Base-by-base conservation (phyloP, 2,888 invertebrate species). In the Phrixothrix hirtus region DNA sequence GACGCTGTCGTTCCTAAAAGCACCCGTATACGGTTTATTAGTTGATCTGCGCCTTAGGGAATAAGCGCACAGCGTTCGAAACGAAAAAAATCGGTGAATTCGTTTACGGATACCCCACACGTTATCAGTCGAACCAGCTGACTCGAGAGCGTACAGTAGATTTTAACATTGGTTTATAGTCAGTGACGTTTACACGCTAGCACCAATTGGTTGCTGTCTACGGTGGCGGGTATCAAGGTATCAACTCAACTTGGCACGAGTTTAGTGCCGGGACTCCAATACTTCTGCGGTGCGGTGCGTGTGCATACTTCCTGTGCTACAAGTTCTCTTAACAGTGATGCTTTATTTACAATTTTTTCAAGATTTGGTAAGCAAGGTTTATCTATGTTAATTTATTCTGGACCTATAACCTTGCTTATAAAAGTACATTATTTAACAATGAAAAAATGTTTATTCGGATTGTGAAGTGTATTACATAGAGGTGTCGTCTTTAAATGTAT, bases 131-230 rank as follows among this genome's bases (percentile, higher is more conserved):
- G 70, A 62, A 63, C 69, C 73, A 72, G 72, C 71, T 73, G 72
- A 71, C 72, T 69, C 60, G 64, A 67, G 62, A 70, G 69, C 70
- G 71, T 69, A 70, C 71, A 69, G 69, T 68, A 66, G 68, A 63
- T 66, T 60, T 55, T 55, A 59, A 59, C 63, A 74, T 74, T 71
- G 75, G 72, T 63, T 62, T 66, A 57, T 49, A 56, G 63, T 60
- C 55, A 49, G 67, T 70, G 71, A 76, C 76, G 76, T 75, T 74
- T 59, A 51, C 53, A 58, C 59, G 58, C 69, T 69, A 71, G 71
- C 72, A 72, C 77, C 75, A 77, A 77, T 76, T 70, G 67, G 61
- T 76, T 75, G 74, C 75, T 66, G 62, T 54, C 67, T 65, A 67
- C 66, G 67, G 70, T 70, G 70, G 72, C 72, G 72, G 70, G 71